Evolutionary conservation across 2,888 invertebrate species (phyloP), one percentile per base, ranked within the genome.

Genomic region (Apamea crenata): DNA sequence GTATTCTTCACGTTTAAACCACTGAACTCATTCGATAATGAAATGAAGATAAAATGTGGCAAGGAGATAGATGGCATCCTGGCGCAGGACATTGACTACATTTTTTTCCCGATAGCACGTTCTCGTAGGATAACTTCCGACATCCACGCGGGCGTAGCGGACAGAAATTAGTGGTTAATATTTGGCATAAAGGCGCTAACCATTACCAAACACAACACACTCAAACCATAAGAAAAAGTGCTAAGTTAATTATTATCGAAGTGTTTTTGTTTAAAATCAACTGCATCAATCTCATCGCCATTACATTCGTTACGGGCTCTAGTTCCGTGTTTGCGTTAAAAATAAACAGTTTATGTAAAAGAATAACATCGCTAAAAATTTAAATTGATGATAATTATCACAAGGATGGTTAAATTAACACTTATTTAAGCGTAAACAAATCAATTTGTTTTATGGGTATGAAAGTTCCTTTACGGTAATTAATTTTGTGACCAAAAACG

Each of bases 251-350:
- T 77, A 71, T 71, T 63, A 56, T 50, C 40, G 29, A 50, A 29
- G 66, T 76, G 40, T 44, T 47, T 63, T 69, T 74, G 8, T 66
- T 40, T 18, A n/a, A 47, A 71, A 68, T 44, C 70, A 74, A 81
- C 68, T 76, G 36, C 80, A 80, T 82, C 82, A 82, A 78, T 72
- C 16, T 16, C 56, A 25, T 67, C 59, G 40, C 14, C 50, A 50
- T 59, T 29, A 63, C 50, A 75, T 71, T 80, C 21, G 61, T 14
- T 59, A 76, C 16, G n/a, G 56, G 1, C 21, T 50, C 32, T 29
- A 84, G 75, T 81, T 86, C 86, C 86, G 85, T 81, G 78, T 86
- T 81, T 87, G 56, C 53, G 1, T 68, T 50, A 59, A 66, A 77
- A 74, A 83, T 83, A 74, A 83, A 61, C 67, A 16, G 12, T 44